Conservation (phyloP, 2,888 invertebrate species). For the Cheilosia pagana region DNA sequence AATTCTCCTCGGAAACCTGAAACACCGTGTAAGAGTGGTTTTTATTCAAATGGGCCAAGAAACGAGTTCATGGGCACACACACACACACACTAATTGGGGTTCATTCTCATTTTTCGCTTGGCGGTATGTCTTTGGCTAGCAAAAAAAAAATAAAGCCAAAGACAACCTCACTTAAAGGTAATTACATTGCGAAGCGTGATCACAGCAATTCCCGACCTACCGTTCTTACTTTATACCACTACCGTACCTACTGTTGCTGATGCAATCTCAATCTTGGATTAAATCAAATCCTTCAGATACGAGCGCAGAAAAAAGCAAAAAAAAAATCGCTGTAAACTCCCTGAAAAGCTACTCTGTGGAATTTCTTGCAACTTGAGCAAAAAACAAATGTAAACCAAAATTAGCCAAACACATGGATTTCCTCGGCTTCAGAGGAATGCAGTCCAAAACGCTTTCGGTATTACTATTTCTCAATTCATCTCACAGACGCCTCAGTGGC, state of each 20-base stretch:
- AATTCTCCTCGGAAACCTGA: constrained; percentile 25
- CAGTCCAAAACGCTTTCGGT: constrained; percentile 41
- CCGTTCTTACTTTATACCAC: constrained; percentile 6
- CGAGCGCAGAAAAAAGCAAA: neutral
- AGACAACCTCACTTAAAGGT: constrained; percentile 3
- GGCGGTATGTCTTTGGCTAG: constrained; percentile 11
- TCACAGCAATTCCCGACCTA: constrained; percentile 41
- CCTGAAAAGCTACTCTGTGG: constrained; percentile 16
- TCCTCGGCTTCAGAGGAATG: constrained; percentile 52
- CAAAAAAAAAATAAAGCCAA: neutral
- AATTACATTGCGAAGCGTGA: constrained; percentile 41
- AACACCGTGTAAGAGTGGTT: constrained; percentile 27
- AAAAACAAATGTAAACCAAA: constrained; percentile 24
- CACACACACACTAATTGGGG: constrained; percentile 33
- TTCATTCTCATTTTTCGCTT: constrained; percentile 47
- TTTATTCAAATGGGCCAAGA: constrained; percentile 51
- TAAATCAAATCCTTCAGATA: constrained; percentile 53
- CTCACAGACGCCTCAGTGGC: constrained; percentile 66
- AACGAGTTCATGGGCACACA: constrained; percentile 72
- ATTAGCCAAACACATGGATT: constrained; percentile 51
- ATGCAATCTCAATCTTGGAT: constrained; percentile 56
- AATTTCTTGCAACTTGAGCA: constrained; percentile 26
- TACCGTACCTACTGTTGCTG: constrained; percentile 12
- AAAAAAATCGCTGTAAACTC: constrained; percentile 8
- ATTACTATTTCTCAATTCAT: constrained; percentile 46